Base-by-base conservation (phyloP, 2,113 vertebrate genomes). In the Castor canadensis region DNA sequence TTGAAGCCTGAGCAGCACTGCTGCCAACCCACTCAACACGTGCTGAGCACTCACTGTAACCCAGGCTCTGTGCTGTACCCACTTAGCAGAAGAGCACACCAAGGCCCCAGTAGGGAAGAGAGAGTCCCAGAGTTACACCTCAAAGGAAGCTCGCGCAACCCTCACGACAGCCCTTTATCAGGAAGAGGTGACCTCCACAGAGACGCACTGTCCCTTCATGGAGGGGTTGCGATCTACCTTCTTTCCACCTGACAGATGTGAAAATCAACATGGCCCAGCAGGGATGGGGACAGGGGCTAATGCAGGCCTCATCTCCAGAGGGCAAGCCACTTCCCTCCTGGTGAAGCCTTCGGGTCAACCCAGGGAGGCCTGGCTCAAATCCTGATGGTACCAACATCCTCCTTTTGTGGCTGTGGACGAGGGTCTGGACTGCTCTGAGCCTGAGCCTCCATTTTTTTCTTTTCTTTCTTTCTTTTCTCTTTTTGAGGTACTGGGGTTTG, bases 1-100 rank as follows among this genome's bases (percentile, higher is more conserved):
- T 49, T 28, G 38, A 75, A 43, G 72, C 47, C 5, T 24, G 56
- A 67, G 6, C 49, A 5, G 30, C 52, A 19, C 40, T 45, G 2
- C 38, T 9, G 0, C 15, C 0, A 87, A 58, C 71, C 15, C 40
- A 12, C 38, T 0, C 32, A 26, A 4, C 2, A 5, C 30, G 10
- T 35, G 17, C 1, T 1, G 0, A 49, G 72, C 1, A 5, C 4
- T 19, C 2, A 5, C 52, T 6, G 13, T 10, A 54, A 77, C 45
- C 11, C 20, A 8, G 54, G 43, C 20, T 24, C 40, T 7, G 13
- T 9, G 30, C 0, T 49, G 1, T 1, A 56, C 17, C 67, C 49
- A 2, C 1, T 26, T 35, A 47, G 30, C 22, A n/a, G 93, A 3
- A 6, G 6, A 77, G 11, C 16, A 73, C 35, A 45, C 13, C 1